Conservation (phyloP, 1,140 invertebrate species). For the Conus ventricosus region DNA sequence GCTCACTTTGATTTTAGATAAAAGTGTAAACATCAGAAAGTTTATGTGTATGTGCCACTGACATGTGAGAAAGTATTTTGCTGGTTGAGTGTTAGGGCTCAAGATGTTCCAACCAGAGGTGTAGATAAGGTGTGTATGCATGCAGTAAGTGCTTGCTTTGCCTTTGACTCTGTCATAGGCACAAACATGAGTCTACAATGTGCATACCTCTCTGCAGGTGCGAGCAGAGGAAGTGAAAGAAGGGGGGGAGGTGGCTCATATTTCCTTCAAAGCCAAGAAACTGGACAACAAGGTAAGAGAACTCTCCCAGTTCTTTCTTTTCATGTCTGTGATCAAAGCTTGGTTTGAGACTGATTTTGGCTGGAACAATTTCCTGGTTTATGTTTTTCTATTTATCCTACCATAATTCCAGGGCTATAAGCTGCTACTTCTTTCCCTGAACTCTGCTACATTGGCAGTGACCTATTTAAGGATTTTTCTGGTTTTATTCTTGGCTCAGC, state of each 20-base stretch:
- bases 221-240: conserved; percentile 66
- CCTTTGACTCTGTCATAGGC: conserved; percentile 29
- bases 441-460: no score
- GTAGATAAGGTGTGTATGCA: neutral
- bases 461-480: no score
- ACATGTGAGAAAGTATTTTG: neutral
- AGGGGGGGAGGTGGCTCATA: conserved; percentile 55
- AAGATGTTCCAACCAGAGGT: neutral
- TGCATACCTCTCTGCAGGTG: conserved; percentile 48
- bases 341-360: no score
- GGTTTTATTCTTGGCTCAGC: no score
- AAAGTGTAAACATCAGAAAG: no score
- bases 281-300: conserved; percentile 78
- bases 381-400: no score
- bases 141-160: neutral
- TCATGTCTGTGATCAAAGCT: no score
- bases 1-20: no score
- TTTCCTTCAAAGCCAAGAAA: conserved; percentile 77
- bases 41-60: neutral
- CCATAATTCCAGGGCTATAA: no score
- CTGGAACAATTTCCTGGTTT: no score
- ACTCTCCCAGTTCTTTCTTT: neutral
- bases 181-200: neutral
- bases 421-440: no score
- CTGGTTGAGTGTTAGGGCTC: neutral